Base-by-base conservation (phyloP, 2,113 vertebrate genomes). In the Anoura caudifer region DNA sequence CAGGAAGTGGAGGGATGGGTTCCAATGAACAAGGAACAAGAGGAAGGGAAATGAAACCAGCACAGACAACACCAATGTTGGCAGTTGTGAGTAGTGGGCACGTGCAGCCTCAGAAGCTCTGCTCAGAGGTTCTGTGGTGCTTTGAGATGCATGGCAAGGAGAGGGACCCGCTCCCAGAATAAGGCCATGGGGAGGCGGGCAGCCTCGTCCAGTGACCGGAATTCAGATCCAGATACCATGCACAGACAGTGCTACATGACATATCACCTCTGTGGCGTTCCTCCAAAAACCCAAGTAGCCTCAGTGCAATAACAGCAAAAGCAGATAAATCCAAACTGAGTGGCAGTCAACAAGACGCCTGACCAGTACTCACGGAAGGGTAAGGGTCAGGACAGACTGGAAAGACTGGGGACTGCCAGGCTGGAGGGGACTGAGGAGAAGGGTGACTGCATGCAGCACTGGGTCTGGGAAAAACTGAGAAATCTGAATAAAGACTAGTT, bases 401-500 rank as follows among this genome's bases (percentile, higher is more conserved):
- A 88, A 19, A 67, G 75, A 61, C 24, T 5, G 20, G 11, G 81
- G 15, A n/a, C n/a, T 33, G 24, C 52, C 41, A 47, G 38, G 59
- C 7, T 38, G 31, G 24, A 45, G 59, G 52, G 11, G 36, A 54
- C 22, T 5, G 36, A 79, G 4, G 12, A 59, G 20, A 83, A 33
- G 47, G 90, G 20, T 0, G 26, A 14, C 38, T 17, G 15, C 2
- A 36, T 0, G 6, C 75, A 26, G 38, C 1, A 6, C 0, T 0
- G 31, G 17, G 50, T 28, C 95, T 16, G 28, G 7, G 36, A 10
- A 72, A 47, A 33, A 69, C 36, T 1, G 7, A 59, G 63, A 38
- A 72, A 38, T 16, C 38, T 31, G 20, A 41, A 24, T 11, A n/a
- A 38, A 70, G 63, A 4, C 54, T 61, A 15, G 52, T 14, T 33